Conservation (phyloP, 2,797 vertebrate species). For the Artibeus jamaicensis region DNA sequence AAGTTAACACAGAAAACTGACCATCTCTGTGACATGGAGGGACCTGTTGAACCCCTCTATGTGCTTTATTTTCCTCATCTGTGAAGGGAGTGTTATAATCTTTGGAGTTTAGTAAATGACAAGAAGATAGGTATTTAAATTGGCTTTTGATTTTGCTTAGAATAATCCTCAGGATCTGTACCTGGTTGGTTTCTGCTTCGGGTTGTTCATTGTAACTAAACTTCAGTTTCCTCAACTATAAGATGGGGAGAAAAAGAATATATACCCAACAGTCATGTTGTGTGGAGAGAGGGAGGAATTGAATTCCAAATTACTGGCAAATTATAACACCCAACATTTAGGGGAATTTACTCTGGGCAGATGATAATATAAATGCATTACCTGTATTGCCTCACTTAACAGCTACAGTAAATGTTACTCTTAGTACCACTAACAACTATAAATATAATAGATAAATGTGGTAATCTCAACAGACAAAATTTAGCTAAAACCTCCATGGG, state of each 20-base stretch:
- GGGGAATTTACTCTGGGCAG: background rate
- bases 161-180: background rate
- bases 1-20: background rate
- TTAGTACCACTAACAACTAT: background rate
- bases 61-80: background rate
- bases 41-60: background rate
- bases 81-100: background rate
- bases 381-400: background rate
- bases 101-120: background rate
- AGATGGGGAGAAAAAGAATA: background rate
- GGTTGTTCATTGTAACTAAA: background rate
- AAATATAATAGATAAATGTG: background rate
- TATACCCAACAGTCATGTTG: background rate
- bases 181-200: background rate
- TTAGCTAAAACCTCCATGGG: background rate
- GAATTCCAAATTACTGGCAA: background rate
- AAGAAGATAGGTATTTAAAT: background rate
- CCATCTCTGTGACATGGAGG: background rate
- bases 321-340: background rate
- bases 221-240: background rate
- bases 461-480: background rate
- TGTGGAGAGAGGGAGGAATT: background rate
- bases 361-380: background rate
- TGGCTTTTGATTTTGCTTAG: background rate
- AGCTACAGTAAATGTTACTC: background rate